phyloP scores from a whole-genome alignment of 92 coral and sea anemone genomes.

The Nematostella vectensis region DNA sequence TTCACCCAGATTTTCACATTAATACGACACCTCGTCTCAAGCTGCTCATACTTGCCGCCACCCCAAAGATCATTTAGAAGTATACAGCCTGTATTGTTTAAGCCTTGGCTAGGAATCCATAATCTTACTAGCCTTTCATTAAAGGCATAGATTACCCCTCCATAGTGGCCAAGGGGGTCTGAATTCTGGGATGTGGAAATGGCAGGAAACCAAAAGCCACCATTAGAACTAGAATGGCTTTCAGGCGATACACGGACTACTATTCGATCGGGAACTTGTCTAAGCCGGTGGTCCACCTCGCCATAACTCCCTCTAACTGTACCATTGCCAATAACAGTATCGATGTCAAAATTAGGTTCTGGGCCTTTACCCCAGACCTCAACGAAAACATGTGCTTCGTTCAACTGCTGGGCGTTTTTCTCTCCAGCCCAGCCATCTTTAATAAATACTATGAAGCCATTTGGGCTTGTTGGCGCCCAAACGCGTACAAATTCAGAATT shows the following conservation, averaged over 20 bases:
- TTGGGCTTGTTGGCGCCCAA: constrained; percentile 85
- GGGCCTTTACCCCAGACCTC: constrained; percentile 88
- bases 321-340: constrained; percentile 46
- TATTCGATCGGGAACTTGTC: constrained; percentile 79
- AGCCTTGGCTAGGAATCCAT: constrained; percentile 64
- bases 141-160: constrained; percentile 94
- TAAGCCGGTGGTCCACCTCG: constrained; percentile 60
- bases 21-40: constrained; percentile 56
- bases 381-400: constrained; percentile 72
- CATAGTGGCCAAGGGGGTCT: constrained; percentile 48
- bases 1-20: constrained; percentile 69
- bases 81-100: constrained; percentile 66
- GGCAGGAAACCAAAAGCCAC: constrained; percentile 85
- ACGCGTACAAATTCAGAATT: constrained; percentile 68
- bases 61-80: constrained; percentile 78
- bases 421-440: constrained; percentile 95
- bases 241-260: constrained; percentile 63
- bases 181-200: constrained; percentile 78
- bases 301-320: constrained; percentile 18
- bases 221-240: constrained; percentile 41
- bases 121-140: constrained; percentile 62
- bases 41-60: constrained; percentile 44
- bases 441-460: constrained; percentile 64
- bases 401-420: constrained; percentile 24
- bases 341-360: constrained; percentile 76